phyloP scores from a whole-genome alignment of 2,797 vertebrate genomes.

The Xiphophorus birchmanni region DNA sequence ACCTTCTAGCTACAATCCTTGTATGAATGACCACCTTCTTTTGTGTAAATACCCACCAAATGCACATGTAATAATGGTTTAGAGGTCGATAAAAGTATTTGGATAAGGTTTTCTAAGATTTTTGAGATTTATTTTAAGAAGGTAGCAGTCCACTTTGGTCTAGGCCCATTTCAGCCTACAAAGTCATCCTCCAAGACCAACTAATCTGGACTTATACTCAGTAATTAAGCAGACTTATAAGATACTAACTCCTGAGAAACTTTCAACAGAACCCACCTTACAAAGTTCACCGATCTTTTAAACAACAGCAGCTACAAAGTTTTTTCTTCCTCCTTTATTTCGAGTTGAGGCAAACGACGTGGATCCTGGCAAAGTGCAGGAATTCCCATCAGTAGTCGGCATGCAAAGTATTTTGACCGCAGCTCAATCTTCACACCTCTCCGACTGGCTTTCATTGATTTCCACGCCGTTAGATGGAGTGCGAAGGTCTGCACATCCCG shows the following conservation, averaged over 20 bases:
- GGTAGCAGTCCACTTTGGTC: background rate
- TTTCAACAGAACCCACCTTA: background rate
- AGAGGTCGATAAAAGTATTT: background rate
- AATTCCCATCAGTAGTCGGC: constrained; percentile 21
- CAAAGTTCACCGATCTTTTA: background rate
- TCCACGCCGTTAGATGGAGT: constrained; percentile 72
- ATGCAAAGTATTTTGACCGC: constrained; percentile 66
- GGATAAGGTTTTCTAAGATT: background rate
- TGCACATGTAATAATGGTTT: background rate
- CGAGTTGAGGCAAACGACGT: background rate
- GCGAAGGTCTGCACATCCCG: constrained; percentile 50
- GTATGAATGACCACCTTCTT: background rate
- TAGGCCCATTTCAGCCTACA: background rate
- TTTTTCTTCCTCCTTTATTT: background rate
- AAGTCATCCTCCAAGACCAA: background rate
- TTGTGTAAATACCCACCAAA: background rate
- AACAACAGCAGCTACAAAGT: background rate
- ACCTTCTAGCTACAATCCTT: background rate
- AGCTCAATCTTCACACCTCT: constrained; percentile 74
- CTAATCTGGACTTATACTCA: background rate
- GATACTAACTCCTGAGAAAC: background rate
- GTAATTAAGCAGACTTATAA: background rate
- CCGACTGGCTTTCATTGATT: constrained; percentile 74
- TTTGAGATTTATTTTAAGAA: background rate
- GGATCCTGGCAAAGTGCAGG: background rate